These are phyloP conservation scores for Agrilus biguttatus DNA, from an alignment of 2,888 invertebrate species.

Conservation along the genomic window DNA sequence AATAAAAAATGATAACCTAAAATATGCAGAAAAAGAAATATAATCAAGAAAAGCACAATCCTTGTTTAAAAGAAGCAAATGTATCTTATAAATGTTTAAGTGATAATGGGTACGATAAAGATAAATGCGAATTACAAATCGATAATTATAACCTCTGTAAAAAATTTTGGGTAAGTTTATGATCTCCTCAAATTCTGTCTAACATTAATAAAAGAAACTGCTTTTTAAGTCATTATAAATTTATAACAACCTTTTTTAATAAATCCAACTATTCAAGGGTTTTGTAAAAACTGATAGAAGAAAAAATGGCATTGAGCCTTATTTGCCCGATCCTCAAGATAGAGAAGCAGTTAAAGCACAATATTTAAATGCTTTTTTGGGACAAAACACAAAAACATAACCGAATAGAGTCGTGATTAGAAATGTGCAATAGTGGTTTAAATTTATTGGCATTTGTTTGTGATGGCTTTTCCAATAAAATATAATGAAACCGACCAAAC, in stretches of 20 bases:
- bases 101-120: constrained; percentile 49
- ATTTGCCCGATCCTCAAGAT: constrained; percentile 55
- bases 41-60: constrained; percentile 27
- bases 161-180: constrained; percentile 63
- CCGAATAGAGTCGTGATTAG: neutral
- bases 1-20: neutral
- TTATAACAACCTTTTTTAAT: too few relatives aligned
- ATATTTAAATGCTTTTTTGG: constrained; percentile 20
- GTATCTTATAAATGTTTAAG: constrained; percentile 57
- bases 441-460: too few relatives aligned
- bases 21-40: constrained; percentile 9
- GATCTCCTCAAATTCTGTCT: constrained; percentile 1
- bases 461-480: too few relatives aligned
- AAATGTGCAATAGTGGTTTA: too few relatives aligned
- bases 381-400: neutral
- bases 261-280: constrained; percentile 34
- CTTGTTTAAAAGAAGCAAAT: constrained; percentile 54
- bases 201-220: constrained; percentile 1
- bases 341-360: constrained; percentile 50
- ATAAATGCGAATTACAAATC: constrained; percentile 51
- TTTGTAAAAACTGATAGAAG: constrained; percentile 43
- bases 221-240: too few relatives aligned
- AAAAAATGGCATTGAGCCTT: constrained; percentile 47
- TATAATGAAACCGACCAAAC: too few relatives aligned
- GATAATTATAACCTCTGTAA: constrained; percentile 67